Base-by-base conservation (phyloP, 2,797 vertebrate species). In the Halcyon badia region DNA sequence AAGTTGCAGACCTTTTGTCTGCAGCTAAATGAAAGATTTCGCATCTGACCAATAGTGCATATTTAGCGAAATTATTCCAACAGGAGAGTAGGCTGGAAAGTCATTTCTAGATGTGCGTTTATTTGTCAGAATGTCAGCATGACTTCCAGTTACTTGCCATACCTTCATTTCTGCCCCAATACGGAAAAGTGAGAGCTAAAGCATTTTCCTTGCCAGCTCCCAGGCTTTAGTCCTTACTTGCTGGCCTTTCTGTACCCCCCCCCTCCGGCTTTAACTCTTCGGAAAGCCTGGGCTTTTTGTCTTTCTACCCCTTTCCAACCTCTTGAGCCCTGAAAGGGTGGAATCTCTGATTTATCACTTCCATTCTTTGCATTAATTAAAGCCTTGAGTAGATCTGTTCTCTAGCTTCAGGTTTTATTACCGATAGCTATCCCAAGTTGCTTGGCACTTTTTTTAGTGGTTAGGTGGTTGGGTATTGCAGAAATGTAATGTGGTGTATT, bases 301-400 rank as follows among this genome's bases (percentile, higher is more conserved):
- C 15, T 61, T 82, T 90, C 21, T 86, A 51, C 52, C 30, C 31
- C 30, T 71, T 77, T 71, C 71, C 82, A 94, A 64, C 51, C 56
- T 85, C 57, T 46, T 49, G 41, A 60, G 62, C 65, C 21, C 33
- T 77, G 64, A 73, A 61, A 93, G 52, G 26, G 25, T 61, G 31
- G 44, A 68, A 77, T 92, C 65, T 83, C 89, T 89, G 91, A 84
- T 94, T 85, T 85, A 79, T 95, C 48, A 6, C 71, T 90, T 72
- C 39, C 48, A 87, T 87, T 90, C 60, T 90, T 71, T 87, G 33
- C 28, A 14, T 92, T 65, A n/a, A 51, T 46, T 33, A 57, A 51
- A 79, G 42, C 61, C n/a, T 77, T 8, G 11, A 90, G 46, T 48
- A 66, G 58, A 25, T 82, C 61, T 87, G 15, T 52, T 87, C 22